Percentiles rank a stretch among this genome's conserved stretches.
phyloP scores from a whole-genome alignment of 2,113 vertebrate genomes.

The Tretioscincus oriximinensis region DNA sequence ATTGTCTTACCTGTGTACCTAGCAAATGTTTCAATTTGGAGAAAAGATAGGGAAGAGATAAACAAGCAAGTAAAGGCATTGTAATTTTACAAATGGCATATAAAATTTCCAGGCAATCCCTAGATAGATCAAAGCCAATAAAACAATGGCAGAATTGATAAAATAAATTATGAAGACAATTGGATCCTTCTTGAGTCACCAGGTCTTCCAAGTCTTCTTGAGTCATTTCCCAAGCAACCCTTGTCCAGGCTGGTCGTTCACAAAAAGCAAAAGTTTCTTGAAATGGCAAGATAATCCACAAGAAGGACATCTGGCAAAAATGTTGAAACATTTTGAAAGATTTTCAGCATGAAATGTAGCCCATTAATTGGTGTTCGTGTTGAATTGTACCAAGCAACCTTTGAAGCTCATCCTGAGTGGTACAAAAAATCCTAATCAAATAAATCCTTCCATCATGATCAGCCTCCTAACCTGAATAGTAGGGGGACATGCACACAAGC shows the following conservation, averaged over 20 bases:
- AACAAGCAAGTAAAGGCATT: not conserved
- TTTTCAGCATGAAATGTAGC: constrained; percentile 32
- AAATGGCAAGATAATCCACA: constrained; percentile 49
- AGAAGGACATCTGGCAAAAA: constrained; percentile 11
- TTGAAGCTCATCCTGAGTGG: constrained; percentile 4
- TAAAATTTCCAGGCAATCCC: constrained; percentile 1
- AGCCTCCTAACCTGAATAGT: constrained; percentile 4
- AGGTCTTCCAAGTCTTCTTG: constrained; percentile 53
- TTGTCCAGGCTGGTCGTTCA: constrained; percentile 59
- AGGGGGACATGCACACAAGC: not conserved
- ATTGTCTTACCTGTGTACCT: constrained; percentile 11
- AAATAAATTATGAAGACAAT: constrained; percentile 40
- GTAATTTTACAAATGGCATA: not conserved
- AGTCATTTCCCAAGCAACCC: constrained; percentile 61
- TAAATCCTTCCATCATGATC: not conserved
- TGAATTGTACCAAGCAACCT: constrained; percentile 7
- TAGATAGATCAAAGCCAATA: not conserved
- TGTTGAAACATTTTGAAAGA: constrained; percentile 41
- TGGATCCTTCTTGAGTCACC: constrained; percentile 24
- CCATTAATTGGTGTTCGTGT: not conserved
- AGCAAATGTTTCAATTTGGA: not conserved
- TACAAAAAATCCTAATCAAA: not conserved
- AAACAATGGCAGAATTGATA: constrained; percentile 3
- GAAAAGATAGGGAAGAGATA: not conserved
- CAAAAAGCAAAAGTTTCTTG: constrained; percentile 37